Base-by-base conservation (phyloP, 2,888 invertebrate species). In the Dasysyrphus tricinctus region DNA sequence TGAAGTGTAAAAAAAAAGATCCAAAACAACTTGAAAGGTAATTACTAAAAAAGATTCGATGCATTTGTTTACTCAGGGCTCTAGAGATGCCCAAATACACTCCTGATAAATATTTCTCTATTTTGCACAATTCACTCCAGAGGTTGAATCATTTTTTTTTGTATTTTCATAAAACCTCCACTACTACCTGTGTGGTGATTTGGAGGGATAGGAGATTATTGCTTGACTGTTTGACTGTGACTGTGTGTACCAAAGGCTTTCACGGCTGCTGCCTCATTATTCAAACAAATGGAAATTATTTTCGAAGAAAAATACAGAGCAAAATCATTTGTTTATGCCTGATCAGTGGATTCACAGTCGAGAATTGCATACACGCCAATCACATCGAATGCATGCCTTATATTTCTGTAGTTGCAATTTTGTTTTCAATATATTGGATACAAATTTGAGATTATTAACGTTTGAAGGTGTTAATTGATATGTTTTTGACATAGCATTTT, bases 231-330 rank as follows among this genome's bases (percentile, higher is more conserved):
- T 29, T 32, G n/a, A n/a, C 11, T 32, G 14, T 56, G 29, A 32
- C 29, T 56, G n/a, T 56, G n/a, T 56, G 8, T 56, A 56, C n/a
- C 8, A 56, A 56, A 56, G 32, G 29, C n/a, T 56, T 56, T n/a
- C 29, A 32, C 32, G 14, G 56, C 56, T 32, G 56, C 56, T 56
- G 32, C 32, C 24, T 56, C 32, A 56, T 56, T 56, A 32, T 56
- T 56, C 32, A 32, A 56, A 56, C n/a, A 56, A 32, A 56, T 56
- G 32, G 32, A 56, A 56, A 56, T 56, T 7, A n/a, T 32, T 56
- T 56, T 32, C 32, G 8, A n/a, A 32, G 56, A n/a, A 32, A 56
- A 32, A 56, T 56, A 56, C 6, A 24, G 11, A 24, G 9, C 24
- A 32, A 56, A 32, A 32, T 7, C n/a, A 56, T n/a, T 32, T 24